phyloP scores from a whole-genome alignment of 2,113 vertebrate genomes.

The Pteropus alecto region DNA sequence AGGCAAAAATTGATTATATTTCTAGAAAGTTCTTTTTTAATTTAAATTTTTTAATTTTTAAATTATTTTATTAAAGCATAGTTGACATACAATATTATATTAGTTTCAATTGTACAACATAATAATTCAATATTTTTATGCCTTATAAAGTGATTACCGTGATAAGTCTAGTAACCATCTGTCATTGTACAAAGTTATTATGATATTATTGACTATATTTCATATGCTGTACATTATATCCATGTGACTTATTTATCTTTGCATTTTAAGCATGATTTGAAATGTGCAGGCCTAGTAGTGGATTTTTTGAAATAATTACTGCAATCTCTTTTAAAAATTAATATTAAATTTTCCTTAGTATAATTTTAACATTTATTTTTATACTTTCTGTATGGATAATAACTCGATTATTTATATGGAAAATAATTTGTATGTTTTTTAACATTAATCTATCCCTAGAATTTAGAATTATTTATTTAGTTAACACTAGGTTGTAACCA shows the following conservation, averaged over 20 bases:
- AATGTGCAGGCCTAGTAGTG: background rate
- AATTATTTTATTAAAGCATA: background rate
- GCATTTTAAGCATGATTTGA: background rate
- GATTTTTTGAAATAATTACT: background rate
- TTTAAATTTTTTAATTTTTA: background rate
- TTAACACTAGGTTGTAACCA: background rate
- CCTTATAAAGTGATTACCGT: background rate
- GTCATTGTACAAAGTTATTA: background rate
- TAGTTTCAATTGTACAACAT: background rate
- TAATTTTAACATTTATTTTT: conserved; percentile 13
- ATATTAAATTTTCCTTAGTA: background rate
- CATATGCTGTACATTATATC: background rate
- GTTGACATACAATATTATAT: background rate
- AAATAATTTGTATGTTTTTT: background rate
- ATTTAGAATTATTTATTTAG: background rate
- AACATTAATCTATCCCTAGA: background rate
- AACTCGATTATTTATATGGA: background rate
- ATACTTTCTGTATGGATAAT: background rate
- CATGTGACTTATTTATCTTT: background rate
- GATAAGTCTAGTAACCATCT: background rate
- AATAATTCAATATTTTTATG: background rate
- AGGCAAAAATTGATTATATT: background rate
- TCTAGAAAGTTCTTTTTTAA: background rate
- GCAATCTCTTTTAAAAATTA: background rate
- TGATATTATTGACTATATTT: background rate